phyloP scores from a whole-genome alignment of 2,113 vertebrate species.

The Toxotes chatareus region DNA sequence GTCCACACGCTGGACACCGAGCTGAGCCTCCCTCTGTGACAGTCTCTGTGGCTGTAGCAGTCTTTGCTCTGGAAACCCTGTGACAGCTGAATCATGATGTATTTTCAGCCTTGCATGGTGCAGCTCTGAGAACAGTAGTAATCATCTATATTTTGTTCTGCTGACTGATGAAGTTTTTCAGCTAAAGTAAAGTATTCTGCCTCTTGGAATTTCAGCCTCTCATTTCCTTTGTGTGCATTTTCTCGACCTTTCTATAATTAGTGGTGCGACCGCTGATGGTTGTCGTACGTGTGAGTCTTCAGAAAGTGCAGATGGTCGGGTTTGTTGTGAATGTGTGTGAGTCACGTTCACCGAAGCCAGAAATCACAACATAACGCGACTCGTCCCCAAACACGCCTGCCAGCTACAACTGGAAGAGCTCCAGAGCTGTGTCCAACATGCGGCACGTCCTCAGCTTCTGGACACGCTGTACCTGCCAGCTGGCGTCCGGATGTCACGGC shows the following conservation, averaged over 20 bases:
- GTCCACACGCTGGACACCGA: background rate
- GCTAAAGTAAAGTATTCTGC: background rate
- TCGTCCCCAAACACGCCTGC: conserved; percentile 33
- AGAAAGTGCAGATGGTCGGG: conserved; percentile 56
- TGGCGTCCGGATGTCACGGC: conserved; percentile 42
- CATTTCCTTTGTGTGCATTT: conserved; percentile 39
- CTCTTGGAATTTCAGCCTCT: conserved; percentile 23
- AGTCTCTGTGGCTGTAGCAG: too few species aligned
- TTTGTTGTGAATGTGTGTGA: conserved; percentile 49
- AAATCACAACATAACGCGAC: conserved; percentile 28
- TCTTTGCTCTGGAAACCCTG: background rate
- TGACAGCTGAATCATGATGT: conserved; percentile 17
- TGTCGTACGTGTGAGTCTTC: conserved; percentile 4
- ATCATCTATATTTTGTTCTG: conserved; percentile 18
- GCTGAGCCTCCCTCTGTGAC: too few species aligned
- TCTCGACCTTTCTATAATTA: conserved; percentile 32
- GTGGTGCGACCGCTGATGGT: background rate
- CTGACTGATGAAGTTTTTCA: conserved; percentile 12
- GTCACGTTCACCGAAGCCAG: conserved; percentile 53
- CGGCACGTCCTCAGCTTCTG: conserved; percentile 40
- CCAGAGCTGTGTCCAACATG: conserved; percentile 33
- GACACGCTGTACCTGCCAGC: conserved; percentile 49
- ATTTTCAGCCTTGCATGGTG: conserved; percentile 17
- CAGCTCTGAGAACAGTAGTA: background rate
- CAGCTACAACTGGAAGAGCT: conserved; percentile 49